Evolutionary conservation across 1,140 invertebrate species (phyloP).

Genomic region (Laupala kohalensis): DNA sequence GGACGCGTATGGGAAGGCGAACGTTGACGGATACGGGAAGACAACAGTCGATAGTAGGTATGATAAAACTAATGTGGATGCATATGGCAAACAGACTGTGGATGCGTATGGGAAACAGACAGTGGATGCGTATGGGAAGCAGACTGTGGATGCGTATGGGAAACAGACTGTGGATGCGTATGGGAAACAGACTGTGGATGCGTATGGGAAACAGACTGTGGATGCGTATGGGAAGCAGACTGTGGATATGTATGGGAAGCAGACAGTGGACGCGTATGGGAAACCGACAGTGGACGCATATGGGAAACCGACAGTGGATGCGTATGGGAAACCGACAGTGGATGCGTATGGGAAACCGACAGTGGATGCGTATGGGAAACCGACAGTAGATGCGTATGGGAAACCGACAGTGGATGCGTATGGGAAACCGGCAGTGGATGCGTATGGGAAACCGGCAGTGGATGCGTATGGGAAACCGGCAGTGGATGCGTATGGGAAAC

Average conservation of each 20-base stretch:
- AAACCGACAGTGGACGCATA: background rate
- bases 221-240: background rate
- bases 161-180: background rate
- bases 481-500: background rate
- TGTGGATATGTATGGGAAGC: background rate
- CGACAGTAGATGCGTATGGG: background rate
- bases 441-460: background rate
- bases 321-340: background rate
- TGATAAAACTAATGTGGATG: background rate
- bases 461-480: background rate
- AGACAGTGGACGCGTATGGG: background rate
- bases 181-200: background rate
- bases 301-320: background rate
- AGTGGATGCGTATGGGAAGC: background rate
- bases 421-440: background rate
- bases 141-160: background rate
- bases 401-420: background rate
- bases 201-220: background rate
- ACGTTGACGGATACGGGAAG: background rate
- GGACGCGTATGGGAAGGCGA: background rate
- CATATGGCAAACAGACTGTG: background rate
- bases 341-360: background rate
- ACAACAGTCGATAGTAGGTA: too few species aligned
- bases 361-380: background rate
- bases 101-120: background rate